phyloP scores from a whole-genome alignment of 2,797 vertebrate genomes.

The Carduelis carduelis region DNA sequence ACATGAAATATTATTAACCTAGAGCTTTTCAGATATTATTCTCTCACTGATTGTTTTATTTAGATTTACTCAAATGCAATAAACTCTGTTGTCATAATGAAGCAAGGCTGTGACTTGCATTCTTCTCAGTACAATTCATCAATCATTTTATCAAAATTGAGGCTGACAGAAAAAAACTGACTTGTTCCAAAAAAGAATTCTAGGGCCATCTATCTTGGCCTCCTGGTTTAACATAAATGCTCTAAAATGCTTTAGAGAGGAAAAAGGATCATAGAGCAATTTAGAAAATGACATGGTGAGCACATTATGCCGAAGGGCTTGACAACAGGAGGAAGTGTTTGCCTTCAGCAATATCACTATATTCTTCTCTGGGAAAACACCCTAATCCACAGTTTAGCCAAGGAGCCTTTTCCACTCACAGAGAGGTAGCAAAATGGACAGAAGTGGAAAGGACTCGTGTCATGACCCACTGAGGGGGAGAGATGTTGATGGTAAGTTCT shows the following conservation, averaged over 20 bases:
- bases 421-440: neutral
- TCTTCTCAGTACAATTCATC: neutral
- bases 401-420: neutral
- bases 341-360: neutral
- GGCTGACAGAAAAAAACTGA: neutral
- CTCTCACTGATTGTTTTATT: neutral
- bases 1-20: neutral
- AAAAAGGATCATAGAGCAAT: neutral
- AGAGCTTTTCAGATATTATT: neutral
- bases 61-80: neutral
- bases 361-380: neutral
- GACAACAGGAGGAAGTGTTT: neutral
- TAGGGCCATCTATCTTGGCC: neutral
- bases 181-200: neutral
- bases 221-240: neutral
- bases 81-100: neutral
- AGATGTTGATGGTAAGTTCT: neutral
- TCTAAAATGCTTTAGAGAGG: neutral
- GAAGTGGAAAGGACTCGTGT: neutral
- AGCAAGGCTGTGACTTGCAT: neutral
- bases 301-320: neutral
- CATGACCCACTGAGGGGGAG: neutral
- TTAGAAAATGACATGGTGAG: neutral
- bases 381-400: neutral
- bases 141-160: neutral